Base-by-base conservation (phyloP, 2,888 invertebrate species). In the Lamellibrachia columna region DNA sequence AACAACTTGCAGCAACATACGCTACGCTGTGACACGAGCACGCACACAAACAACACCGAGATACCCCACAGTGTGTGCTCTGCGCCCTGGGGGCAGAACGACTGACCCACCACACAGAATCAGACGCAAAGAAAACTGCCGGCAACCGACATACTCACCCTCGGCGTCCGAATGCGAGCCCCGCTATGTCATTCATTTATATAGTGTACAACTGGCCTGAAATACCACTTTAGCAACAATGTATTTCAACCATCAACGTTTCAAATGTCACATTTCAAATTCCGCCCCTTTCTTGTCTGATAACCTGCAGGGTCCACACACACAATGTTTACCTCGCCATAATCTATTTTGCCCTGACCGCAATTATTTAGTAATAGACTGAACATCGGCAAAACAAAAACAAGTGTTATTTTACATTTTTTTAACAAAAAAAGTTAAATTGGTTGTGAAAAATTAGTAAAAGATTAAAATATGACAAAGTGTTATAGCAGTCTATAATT, bases 211-310 rank as follows among this genome's bases (percentile, higher is more conserved):
- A 75, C 22, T 75, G 75, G 22, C 75, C 75, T 75, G 75, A 75
- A 75, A 75, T 75, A 75, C 75, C 75, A 75, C 75, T 75, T 75
- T 75, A 75, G 75, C 75, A 75, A 75, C 75, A 75, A 75, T 75
- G 75, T 75, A 75, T n/a, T 75, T 75, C 75, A 75, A 75, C 75
- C 75, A 75, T 22, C 75, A 75, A n/a, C 15, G 75, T 75, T 58
- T n/a, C 15, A n/a, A 75, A 22, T 75, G n/a, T 75, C 75, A 75
- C 75, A 75, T 75, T 75, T 75, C 75, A 75, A 75, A 75, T 75
- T 22, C 6, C n/a, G 15, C 22, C 75, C 22, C 75, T 75, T 15
- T 58, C 75, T 75, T n/a, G 40, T 40, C 40, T 40, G n/a, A n/a
- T 75, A 75, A 75, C 22, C 22, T 4, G 22, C 75, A 75, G 75